phyloP scores from a whole-genome alignment of 2,888 invertebrate genomes.

The Erebia epiphron region DNA sequence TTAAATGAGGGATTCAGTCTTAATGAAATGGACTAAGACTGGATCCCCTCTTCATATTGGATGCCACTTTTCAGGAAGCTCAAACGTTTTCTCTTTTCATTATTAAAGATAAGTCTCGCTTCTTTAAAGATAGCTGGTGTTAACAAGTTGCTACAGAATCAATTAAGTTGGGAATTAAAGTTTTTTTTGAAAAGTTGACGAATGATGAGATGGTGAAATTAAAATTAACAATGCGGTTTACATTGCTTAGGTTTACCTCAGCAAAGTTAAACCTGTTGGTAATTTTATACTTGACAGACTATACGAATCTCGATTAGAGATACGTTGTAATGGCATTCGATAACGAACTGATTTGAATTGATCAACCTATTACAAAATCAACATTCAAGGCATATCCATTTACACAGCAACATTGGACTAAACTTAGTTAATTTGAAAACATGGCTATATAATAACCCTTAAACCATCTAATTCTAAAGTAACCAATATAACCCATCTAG shows the following conservation, averaged over 20 bases:
- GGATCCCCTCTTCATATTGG: too few relatives aligned
- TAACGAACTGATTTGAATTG: constrained; percentile 33
- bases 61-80: too few relatives aligned
- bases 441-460: too few relatives aligned
- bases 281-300: constrained; percentile 3
- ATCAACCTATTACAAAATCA: constrained; percentile 27
- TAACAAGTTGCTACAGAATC: too few relatives aligned
- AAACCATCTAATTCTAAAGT: not conserved
- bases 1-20: too few relatives aligned
- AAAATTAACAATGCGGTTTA: not conserved
- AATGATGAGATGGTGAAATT: not conserved
- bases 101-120: too few relatives aligned
- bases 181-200: not conserved
- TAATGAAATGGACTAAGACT: too few relatives aligned
- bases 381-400: constrained; percentile 45
- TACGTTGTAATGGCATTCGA: constrained; percentile 16
- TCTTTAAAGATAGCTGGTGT: too few relatives aligned
- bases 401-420: not conserved
- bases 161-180: too few relatives aligned
- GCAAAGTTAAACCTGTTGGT: not conserved
- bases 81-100: too few relatives aligned
- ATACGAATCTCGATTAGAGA: constrained; percentile 1
- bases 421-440: too few relatives aligned
- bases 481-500: not conserved
- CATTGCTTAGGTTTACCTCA: not conserved